Evolutionary conservation across 2,797 vertebrate species (phyloP).

Genomic region (Cygnus olor): DNA sequence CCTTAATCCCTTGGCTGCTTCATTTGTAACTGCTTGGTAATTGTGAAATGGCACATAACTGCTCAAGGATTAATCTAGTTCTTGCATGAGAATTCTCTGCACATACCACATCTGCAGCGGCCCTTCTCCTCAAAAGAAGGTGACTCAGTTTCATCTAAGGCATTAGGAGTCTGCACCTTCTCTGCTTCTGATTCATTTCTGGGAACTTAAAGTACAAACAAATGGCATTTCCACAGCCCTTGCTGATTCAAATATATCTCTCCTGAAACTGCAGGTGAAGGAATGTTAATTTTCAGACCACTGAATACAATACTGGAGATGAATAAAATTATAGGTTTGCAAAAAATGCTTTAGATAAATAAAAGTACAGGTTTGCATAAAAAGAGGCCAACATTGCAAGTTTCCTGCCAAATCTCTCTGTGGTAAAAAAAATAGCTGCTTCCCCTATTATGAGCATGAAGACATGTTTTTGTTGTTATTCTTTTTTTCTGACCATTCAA

Average conservation of each 20-base stretch:
- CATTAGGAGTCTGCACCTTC: constrained; percentile 21
- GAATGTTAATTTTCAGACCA: constrained; percentile 15
- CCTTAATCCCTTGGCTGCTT: constrained; percentile 48
- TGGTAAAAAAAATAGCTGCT: not conserved
- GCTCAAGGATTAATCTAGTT: constrained; percentile 59
- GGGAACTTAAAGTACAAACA: constrained; percentile 14
- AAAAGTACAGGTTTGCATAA: constrained; percentile 11
- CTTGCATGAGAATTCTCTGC: constrained; percentile 30
- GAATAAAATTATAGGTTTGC: constrained; percentile 20
- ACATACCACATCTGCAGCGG: constrained; percentile 31
- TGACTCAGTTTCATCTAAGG: constrained; percentile 50
- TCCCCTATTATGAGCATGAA: not conserved
- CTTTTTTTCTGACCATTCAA: not conserved
- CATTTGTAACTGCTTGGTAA: constrained; percentile 68
- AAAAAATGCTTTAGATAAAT: constrained; percentile 2
- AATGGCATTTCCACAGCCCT: not conserved
- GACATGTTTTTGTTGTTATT: not conserved
- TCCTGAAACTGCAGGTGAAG: not conserved
- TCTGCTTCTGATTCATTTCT: constrained; percentile 31
- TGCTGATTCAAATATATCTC: not conserved
- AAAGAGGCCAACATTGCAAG: not conserved
- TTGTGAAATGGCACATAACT: constrained; percentile 59
- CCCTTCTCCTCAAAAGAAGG: constrained; percentile 38
- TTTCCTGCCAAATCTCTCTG: not conserved
- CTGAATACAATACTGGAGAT: not conserved